A percentile compares a stretch with the other conserved stretches of the same genome.
Conservation (phyloP, 2,113 vertebrate species). For the Lanius collurio region DNA sequence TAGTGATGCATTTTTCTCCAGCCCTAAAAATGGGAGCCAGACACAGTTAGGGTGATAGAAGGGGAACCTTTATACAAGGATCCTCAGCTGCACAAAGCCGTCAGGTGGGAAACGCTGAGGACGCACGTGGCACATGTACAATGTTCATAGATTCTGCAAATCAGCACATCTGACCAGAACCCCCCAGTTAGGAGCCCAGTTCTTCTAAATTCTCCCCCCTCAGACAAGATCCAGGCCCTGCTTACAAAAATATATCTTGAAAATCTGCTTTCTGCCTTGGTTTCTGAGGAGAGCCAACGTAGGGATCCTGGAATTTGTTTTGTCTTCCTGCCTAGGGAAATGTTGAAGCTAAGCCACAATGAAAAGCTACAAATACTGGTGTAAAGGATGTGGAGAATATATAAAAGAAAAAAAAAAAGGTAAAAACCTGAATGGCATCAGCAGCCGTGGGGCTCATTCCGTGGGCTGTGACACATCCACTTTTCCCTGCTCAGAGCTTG, state of each 20-base stretch:
- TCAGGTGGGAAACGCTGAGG: neutral
- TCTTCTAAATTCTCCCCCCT: neutral
- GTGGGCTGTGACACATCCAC: rapidly evolving
- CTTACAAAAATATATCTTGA: rapidly evolving
- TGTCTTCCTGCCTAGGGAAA: neutral
- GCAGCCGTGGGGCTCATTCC: rapidly evolving
- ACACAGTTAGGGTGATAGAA: neutral
- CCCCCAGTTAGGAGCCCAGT: neutral
- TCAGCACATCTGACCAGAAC: neutral
- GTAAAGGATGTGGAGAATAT: neutral
- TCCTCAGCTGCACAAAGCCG: rapidly evolving
- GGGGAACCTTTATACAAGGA: neutral
- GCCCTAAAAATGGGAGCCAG: neutral
- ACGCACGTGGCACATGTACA: rapidly evolving
- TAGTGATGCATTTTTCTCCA: neutral
- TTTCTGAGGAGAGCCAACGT: neutral
- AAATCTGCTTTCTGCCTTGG: neutral
- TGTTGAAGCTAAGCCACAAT: rapidly evolving
- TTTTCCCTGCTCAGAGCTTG: neutral
- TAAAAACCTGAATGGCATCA: rapidly evolving
- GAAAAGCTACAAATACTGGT: neutral
- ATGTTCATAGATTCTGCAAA: neutral
- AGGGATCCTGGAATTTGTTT: neutral
- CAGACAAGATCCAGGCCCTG: neutral
- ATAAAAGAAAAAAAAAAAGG: too few species aligned